Evolutionary conservation across 2,113 vertebrate genomes (phyloP).

Genomic region (Myodes glareolus): DNA sequence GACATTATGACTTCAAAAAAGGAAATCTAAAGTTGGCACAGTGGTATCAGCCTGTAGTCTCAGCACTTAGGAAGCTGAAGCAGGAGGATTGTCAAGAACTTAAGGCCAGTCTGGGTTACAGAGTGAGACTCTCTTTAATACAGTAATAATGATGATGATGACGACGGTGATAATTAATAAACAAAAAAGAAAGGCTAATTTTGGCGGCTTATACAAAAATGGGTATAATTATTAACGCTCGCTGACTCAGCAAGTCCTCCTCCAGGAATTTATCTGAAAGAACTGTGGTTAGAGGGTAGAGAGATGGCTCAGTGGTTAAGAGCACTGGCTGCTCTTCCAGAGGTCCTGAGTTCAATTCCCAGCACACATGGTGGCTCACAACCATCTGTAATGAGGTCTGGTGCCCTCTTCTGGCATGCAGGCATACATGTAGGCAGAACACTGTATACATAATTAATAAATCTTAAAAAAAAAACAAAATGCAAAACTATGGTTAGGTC

Average conservation of each 20-base stretch:
- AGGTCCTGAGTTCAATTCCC: no score
- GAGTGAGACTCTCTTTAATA: neutral
- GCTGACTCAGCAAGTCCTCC: conserved; percentile 11
- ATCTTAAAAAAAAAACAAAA: no score
- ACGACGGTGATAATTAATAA: neutral
- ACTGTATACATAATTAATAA: no score
- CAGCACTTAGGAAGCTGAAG: neutral
- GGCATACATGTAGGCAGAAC: no score
- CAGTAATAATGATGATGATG: neutral
- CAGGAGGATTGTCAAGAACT: neutral
- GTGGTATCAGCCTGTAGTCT: neutral
- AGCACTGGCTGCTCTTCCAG: no score
- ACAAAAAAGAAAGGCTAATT: conserved; percentile 14
- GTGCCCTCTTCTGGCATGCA: no score
- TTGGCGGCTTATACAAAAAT: neutral
- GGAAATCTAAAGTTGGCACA: neutral
- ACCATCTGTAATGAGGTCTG: no score
- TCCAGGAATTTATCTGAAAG: conserved; percentile 30
- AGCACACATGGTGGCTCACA: no score
- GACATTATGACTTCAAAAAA: neutral
- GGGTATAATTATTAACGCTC: neutral
- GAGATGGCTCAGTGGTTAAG: no score
- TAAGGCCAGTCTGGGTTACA: neutral
- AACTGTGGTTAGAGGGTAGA: neutral
- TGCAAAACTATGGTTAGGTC: no score